These are phyloP conservation scores for Cathartes aura DNA, from an alignment of 2,113 vertebrate genomes.

Conservation along the genomic window DNA sequence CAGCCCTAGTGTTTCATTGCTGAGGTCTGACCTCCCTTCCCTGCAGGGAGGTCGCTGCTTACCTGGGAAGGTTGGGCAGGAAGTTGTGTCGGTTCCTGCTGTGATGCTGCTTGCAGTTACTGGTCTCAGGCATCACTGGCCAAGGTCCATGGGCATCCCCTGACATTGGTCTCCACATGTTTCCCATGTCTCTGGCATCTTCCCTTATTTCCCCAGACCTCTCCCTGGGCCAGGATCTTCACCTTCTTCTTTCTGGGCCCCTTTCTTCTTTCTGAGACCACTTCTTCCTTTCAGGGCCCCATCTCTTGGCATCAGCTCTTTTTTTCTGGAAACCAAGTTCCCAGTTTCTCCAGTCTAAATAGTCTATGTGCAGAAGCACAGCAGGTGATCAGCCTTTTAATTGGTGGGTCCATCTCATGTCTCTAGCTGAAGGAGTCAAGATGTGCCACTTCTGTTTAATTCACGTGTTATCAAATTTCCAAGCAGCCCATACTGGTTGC, in stretches of 20 bases:
- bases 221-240: not conserved
- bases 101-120: not conserved
- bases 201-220: not conserved
- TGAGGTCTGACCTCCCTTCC: not conserved
- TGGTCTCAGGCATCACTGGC: not conserved
- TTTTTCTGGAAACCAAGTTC: not conserved
- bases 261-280: not conserved
- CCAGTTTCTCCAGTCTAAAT: not conserved
- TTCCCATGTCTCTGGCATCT: not conserved
- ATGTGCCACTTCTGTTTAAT: not conserved
- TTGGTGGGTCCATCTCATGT: not conserved
- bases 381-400: not conserved
- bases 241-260: not conserved
- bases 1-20: not conserved
- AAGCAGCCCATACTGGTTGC: not conserved
- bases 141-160: not conserved
- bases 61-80: not conserved
- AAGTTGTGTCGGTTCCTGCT: not conserved
- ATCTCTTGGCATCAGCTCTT: not conserved
- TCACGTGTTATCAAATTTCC: not conserved
- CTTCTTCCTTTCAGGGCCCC: not conserved
- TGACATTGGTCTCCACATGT: rapidly evolving
- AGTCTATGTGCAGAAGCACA: not conserved
- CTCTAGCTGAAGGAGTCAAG: not conserved
- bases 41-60: not conserved